phyloP scores from a whole-genome alignment of 2,888 invertebrate genomes.

The Chesias legatella region DNA sequence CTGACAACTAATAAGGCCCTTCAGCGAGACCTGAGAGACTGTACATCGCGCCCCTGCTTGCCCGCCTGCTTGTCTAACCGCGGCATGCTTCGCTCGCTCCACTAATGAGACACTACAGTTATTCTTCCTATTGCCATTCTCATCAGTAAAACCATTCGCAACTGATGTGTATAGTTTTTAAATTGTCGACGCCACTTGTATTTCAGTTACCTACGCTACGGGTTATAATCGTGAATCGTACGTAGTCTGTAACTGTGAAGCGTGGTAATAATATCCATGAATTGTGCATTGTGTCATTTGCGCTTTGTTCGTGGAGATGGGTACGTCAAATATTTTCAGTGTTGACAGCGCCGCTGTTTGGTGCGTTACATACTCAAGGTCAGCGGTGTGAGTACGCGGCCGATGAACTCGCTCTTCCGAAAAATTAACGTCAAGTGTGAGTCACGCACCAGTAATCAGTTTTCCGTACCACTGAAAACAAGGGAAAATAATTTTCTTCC shows the following conservation, averaged over 20 bases:
- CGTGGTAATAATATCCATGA: too few relatives aligned
- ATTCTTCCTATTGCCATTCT: slow-evolving; percentile 39
- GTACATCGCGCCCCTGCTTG: slow-evolving; percentile 34
- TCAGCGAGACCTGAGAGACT: slow-evolving; percentile 31
- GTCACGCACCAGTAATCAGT: too few relatives aligned
- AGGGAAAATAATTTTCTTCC: too few relatives aligned
- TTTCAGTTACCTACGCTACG: too few relatives aligned
- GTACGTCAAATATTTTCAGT: slow-evolving; percentile 14
- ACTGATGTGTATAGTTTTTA: slow-evolving; percentile 11
- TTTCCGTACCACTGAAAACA: too few relatives aligned
- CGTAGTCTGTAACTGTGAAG: too few relatives aligned
- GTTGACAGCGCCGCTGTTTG: slow-evolving; percentile 20
- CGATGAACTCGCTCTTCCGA: slow-evolving; percentile 45
- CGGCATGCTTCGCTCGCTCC: slow-evolving; percentile 45
- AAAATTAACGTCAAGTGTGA: slow-evolving; percentile 40
- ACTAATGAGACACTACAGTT: slow-evolving; percentile 55
- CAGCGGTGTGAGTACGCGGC: slow-evolving; percentile 35
- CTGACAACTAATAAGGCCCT: slow-evolving; percentile 40
- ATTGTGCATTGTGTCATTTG: slow-evolving; percentile 10
- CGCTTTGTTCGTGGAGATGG: slow-evolving; percentile 6
- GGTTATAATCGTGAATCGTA: too few relatives aligned
- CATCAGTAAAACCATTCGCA: slow-evolving; percentile 24
- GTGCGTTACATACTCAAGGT: slow-evolving; percentile 37
- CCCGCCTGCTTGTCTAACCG: slow-evolving; percentile 34
- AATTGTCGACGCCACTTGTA: neutral